phyloP scores from a whole-genome alignment of 2,797 vertebrate species.

The Philypnodon macrostomus region DNA sequence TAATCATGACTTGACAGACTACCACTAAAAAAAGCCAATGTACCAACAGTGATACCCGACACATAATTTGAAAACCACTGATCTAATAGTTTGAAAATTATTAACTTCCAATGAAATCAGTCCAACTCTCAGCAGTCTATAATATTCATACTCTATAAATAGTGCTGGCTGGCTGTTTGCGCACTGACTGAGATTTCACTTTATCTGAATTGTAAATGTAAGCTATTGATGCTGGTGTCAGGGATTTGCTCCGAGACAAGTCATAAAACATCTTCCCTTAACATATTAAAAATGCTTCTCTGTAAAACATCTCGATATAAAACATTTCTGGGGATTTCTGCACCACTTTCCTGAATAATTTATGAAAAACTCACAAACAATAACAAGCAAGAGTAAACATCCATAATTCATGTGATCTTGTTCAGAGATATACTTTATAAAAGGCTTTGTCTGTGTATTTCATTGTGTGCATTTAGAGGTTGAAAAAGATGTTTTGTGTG shows the following conservation, averaged over 20 bases:
- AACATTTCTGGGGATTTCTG: conserved; percentile 68
- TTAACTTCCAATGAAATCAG: no score
- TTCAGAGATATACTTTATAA: conserved; percentile 41
- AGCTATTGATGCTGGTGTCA: conserved; percentile 55
- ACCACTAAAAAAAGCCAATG: no score
- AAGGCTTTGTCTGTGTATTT: conserved; percentile 19
- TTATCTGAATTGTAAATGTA: conserved; percentile 63
- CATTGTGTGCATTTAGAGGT: conserved; percentile 17
- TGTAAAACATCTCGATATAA: conserved; percentile 65
- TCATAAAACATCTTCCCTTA: conserved; percentile 46
- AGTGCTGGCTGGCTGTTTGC: no score
- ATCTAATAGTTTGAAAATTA: no score
- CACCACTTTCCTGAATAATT: conserved; percentile 71
- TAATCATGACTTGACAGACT: no score
- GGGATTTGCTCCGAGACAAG: conserved; percentile 37
- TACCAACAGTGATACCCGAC: no score
- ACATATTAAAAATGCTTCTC: conserved; percentile 54
- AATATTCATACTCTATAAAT: no score
- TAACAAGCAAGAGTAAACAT: conserved; percentile 61
- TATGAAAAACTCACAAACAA: conserved; percentile 72
- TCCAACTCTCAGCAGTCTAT: no score
- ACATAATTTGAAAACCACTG: no score
- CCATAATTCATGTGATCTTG: conserved; percentile 67
- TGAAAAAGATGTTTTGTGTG: conserved; percentile 3
- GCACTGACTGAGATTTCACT: conserved; percentile 32